Evolutionary conservation across 1,140 invertebrate species (phyloP).

Genomic region (Leptopilina boulardi): DNA sequence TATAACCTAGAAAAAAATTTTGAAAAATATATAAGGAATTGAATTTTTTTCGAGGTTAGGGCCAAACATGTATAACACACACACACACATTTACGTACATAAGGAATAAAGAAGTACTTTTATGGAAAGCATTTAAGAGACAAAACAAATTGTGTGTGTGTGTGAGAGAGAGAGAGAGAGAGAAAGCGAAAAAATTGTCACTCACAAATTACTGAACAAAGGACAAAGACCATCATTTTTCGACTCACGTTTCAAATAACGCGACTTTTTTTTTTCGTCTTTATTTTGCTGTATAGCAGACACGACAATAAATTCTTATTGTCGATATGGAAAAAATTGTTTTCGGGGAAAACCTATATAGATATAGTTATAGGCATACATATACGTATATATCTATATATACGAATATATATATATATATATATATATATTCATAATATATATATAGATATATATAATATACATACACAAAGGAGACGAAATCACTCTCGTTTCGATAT

Average conservation of each 20-base stretch:
- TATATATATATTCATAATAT: too few species aligned
- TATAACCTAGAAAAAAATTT: background rate
- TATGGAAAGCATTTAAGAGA: background rate
- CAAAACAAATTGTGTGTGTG: conserved; percentile 43
- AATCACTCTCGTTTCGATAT: conserved; percentile 10
- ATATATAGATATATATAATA: too few species aligned
- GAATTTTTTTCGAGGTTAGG: background rate
- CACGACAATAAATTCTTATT: background rate
- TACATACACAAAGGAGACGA: conserved; percentile 3
- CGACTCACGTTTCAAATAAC: too few species aligned
- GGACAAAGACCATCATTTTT: background rate
- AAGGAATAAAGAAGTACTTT: background rate
- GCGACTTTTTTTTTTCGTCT: background rate
- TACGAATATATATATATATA: too few species aligned
- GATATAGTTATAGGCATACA: too few species aligned
- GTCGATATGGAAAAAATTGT: background rate
- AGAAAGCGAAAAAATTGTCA: background rate
- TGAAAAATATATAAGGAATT: background rate
- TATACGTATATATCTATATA: too few species aligned
- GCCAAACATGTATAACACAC: conserved; percentile 22
- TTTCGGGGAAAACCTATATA: background rate
- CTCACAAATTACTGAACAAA: background rate
- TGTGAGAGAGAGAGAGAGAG: too few species aligned
- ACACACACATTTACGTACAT: too few species aligned
- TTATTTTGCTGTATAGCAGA: background rate